These are phyloP conservation scores for Cantharis rustica DNA, from an alignment of 2,888 invertebrate species.

Conservation along the genomic window DNA sequence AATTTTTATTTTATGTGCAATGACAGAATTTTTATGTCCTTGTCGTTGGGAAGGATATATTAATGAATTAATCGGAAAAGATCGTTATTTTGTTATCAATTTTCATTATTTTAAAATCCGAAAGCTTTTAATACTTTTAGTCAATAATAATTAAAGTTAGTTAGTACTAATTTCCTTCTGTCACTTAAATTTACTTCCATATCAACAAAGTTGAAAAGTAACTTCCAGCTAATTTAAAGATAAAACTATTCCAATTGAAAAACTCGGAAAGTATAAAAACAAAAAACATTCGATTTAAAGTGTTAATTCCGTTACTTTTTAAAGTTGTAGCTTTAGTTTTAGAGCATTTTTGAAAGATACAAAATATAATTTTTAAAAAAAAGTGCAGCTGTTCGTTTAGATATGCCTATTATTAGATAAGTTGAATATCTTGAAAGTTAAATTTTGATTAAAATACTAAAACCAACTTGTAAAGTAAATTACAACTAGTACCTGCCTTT, in stretches of 20 bases:
- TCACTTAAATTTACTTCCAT: constrained; percentile 5
- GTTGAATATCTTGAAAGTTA: neutral
- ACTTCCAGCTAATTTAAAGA: constrained; percentile 2
- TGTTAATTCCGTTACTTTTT: neutral
- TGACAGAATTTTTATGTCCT: too few relatives aligned
- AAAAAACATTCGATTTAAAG: neutral
- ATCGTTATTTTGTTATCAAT: neutral
- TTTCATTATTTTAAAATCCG: neutral
- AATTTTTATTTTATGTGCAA: too few relatives aligned
- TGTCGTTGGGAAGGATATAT: neutral
- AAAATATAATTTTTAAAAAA: neutral
- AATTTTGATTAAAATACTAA: neutral
- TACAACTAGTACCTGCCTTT: neutral
- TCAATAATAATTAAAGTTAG: neutral
- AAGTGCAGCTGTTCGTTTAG: neutral
- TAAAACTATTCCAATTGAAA: constrained; percentile 8
- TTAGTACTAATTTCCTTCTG: neutral
- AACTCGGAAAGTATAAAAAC: neutral
- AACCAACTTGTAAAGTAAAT: neutral
- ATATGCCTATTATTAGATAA: neutral
- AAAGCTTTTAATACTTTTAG: neutral
- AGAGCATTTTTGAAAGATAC: neutral
- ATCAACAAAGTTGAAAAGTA: constrained; percentile 5
- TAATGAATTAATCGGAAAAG: neutral
- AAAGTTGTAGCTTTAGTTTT: neutral